Conservation (phyloP, 2,797 vertebrate species). For the Lindbergichthys nudifrons region DNA sequence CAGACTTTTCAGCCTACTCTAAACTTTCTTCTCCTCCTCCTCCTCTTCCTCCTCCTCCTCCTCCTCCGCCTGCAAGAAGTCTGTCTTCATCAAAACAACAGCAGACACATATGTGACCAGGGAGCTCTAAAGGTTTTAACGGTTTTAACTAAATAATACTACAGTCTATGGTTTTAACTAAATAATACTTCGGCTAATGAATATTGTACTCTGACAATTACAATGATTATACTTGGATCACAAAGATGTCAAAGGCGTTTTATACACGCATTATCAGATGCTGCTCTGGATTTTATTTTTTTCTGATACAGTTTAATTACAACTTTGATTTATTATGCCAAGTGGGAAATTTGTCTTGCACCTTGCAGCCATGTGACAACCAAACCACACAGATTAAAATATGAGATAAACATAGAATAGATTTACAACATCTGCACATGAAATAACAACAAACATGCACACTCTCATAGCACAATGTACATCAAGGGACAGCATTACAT, state of each 20-base stretch:
- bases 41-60: constrained; percentile 50
- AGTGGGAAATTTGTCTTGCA: background rate
- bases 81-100: constrained; percentile 28
- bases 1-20: constrained; percentile 43
- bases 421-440: background rate
- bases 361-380: background rate
- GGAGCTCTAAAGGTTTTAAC: background rate
- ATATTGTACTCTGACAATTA: background rate
- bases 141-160: background rate
- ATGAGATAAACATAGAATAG: background rate
- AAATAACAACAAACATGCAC: background rate
- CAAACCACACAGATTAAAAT: background rate
- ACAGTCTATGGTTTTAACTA: background rate
- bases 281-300: background rate
- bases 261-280: background rate
- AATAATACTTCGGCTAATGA: background rate
- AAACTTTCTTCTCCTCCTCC: constrained; percentile 44
- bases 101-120: background rate
- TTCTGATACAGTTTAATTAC: background rate
- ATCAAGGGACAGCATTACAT: background rate
- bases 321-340: background rate
- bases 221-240: background rate
- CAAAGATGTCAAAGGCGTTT: background rate
- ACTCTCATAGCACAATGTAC: background rate
- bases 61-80: constrained; percentile 33